Evolutionary conservation across 2,113 vertebrate genomes (phyloP), one percentile per base, ranked within the genome.

Genomic region (Entomyzon cyanotis): DNA sequence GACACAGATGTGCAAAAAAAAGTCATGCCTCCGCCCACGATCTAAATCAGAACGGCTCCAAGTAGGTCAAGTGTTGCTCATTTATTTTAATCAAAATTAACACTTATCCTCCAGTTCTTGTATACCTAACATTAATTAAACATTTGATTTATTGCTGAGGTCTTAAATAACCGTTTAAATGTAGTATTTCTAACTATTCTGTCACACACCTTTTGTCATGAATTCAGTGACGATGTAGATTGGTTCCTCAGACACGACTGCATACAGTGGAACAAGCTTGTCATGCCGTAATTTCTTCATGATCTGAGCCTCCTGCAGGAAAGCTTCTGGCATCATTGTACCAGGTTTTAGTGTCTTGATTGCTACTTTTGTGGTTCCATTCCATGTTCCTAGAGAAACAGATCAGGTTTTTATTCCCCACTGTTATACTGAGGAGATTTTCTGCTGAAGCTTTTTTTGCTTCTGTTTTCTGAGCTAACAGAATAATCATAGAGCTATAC

Each of bases 171-270:
- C 47, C 37, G 63, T 85, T 67, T 21, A 67, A 62, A 74, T 1
- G 1, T 6, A 30, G 28, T 19, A 53, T 65, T 79, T 79, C 12
- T 71, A 84, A 35, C 24, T 39, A n/a, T 22, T 42, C 35, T 78
- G 71, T 76, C 22, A 93, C 87, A 18, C 84, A 99, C 99, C 99
- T 99, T 99, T 99, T 93, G 98, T 98, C 99, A 99, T 99, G 97
- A 99, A 99, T 97, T 99, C 99, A 27, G 99, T 99, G 95, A 99
- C 99, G 1, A 99, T 99, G 82, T 99, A 99, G 97, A 99, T 99
- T 44, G 99, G 99, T 8, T 99, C 99, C 97, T 99, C 99, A 15
- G 99, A 99, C 93, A 99, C 99, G 74, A 99, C 99, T 1, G 99
- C 99, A 12, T 99, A 99, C 0, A 99, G 98, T 1, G 99, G 99